These are phyloP conservation scores for Synanthedon vespiformis DNA, from an alignment of 2,888 invertebrate genomes.

Conservation along the genomic window DNA sequence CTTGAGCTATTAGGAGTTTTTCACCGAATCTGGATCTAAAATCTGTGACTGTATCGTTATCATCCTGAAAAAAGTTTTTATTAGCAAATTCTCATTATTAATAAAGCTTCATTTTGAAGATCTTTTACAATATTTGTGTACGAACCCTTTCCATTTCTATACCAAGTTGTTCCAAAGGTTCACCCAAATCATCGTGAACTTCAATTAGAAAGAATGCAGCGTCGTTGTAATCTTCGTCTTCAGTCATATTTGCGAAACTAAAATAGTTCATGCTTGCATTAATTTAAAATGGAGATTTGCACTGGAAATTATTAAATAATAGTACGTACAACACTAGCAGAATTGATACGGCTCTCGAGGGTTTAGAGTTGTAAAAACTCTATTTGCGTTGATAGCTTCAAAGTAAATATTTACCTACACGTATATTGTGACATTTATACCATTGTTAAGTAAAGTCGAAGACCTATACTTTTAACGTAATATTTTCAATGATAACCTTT, in stretches of 20 bases:
- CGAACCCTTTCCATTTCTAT: slow-evolving; percentile 77
- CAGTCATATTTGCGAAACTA: slow-evolving; percentile 43
- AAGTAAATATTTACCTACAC: slow-evolving; percentile 6
- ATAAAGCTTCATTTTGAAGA: too few species aligned
- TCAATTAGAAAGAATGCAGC: slow-evolving; percentile 74
- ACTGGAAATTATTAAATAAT: slow-evolving; percentile 1
- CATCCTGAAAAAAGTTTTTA: slow-evolving; percentile 53
- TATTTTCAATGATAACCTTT: too few species aligned
- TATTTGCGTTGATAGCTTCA: not conserved
- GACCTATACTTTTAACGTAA: too few species aligned
- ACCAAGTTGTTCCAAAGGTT: slow-evolving; percentile 80
- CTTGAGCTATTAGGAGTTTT: slow-evolving; percentile 72
- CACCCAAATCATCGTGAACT: slow-evolving; percentile 81
- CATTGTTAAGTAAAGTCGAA: not conserved
- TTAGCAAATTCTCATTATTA: not conserved
- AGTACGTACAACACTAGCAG: not conserved
- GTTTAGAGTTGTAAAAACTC: slow-evolving; percentile 9
- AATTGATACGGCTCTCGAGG: not conserved
- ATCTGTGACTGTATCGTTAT: slow-evolving; percentile 80
- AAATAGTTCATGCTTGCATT: slow-evolving; percentile 6
- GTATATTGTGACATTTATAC: not conserved
- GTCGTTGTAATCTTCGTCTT: slow-evolving; percentile 56
- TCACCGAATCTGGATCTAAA: slow-evolving; percentile 79
- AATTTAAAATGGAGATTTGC: too few species aligned
- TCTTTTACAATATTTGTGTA: not conserved